Evolutionary conservation across 2,113 vertebrate genomes (phyloP), one percentile per base, ranked within the genome.

Genomic region (Patagioenas fasciata): DNA sequence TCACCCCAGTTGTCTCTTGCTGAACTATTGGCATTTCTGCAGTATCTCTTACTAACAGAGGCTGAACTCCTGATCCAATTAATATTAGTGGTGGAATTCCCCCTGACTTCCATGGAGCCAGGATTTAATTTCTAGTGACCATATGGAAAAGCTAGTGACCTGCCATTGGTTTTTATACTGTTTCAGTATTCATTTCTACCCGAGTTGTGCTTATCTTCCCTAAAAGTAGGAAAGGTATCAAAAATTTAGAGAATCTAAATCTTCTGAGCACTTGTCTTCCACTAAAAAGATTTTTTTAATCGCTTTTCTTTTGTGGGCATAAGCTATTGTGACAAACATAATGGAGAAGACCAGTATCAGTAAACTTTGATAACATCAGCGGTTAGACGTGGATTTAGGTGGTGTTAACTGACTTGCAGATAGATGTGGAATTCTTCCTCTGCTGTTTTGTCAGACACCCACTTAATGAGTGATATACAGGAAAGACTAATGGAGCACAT

Each of bases 321-420:
- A 72, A 67, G 14, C 26, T 77, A 4, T 62, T 77, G 31, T 44
- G 42, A 58, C 48, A 81, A 42, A 69, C 23, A 6, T n/a, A 64
- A 40, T 1, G 0, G 36, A 65, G 17, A 70, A 64, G 44, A 70
- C 64, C 56, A 54, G 0, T 53, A 21, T 58, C 3, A 1, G 24
- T 65, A 31, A 62, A 54, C 38, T 47, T 25, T 61, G 50, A 42
- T 50, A 70, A 13, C 34, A 70, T 83, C 38, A n/a, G 10, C 50
- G 62, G 26, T 67, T 73, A 50, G 57, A 60, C 7, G 4, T 36
- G 10, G 38, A 29, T 74, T 73, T 70, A 74, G 44, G n/a, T 69
- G n/a, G 28, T 78, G 17, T 20, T 78, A 66, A 62, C n/a, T 64
- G 84, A 57, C 20, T 54, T 48, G n/a, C 48, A 56, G 72, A 34